phyloP scores from a whole-genome alignment of 2,888 invertebrate species.

The Stegana nigrithorax region DNA sequence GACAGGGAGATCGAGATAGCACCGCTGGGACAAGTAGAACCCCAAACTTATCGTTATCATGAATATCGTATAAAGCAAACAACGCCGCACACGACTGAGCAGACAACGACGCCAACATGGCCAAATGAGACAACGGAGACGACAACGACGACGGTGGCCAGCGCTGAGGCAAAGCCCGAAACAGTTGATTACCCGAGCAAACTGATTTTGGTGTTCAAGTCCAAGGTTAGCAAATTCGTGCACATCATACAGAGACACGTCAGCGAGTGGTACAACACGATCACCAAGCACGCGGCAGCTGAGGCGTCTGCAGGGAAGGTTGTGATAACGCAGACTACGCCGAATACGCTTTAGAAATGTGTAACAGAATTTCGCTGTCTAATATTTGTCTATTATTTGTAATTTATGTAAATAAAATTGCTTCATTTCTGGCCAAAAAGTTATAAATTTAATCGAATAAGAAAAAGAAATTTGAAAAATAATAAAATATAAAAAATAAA shows the following conservation, averaged over 20 bases:
- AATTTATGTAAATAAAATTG: background rate
- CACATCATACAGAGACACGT: conserved; percentile 59
- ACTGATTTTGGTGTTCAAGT: conserved; percentile 51
- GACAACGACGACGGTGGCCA: too few species aligned
- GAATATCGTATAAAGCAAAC: conserved; percentile 40
- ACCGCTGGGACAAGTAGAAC: conserved; percentile 32
- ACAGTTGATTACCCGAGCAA: too few species aligned
- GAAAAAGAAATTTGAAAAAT: background rate
- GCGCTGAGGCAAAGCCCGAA: too few species aligned
- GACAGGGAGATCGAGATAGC: conserved; percentile 40
- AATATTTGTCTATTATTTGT: background rate
- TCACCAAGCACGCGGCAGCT: conserved; percentile 44
- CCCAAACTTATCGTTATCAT: conserved; percentile 31
- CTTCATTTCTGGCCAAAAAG: too few species aligned
- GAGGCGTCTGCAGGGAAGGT: background rate
- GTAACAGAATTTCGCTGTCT: background rate
- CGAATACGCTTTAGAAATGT: conserved; percentile 1
- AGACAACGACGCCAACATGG: background rate
- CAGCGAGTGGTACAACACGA: conserved; percentile 61
- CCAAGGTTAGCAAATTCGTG: conserved; percentile 55
- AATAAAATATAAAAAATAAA: conserved; percentile 1
- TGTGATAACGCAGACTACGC: conserved; percentile 32
- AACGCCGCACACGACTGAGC: background rate
- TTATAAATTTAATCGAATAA: too few species aligned
- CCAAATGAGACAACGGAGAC: conserved; percentile 36